Evolutionary conservation across 1,140 invertebrate species (phyloP).

Genomic region (Drosophila pandora): DNA sequence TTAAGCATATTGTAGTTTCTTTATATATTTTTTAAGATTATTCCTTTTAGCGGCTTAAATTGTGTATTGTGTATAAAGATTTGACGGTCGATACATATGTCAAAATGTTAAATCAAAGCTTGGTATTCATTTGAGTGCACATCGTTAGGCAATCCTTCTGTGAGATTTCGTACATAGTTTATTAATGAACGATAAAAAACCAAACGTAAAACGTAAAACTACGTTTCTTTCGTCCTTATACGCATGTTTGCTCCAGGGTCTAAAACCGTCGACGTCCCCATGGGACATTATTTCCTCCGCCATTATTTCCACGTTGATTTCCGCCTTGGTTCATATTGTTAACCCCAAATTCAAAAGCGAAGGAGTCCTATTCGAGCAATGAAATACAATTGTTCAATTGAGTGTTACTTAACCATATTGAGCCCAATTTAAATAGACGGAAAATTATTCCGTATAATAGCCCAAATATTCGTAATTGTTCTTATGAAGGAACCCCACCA

Average conservation of each 20-base stretch:
- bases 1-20: neutral
- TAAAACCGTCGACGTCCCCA: conserved; percentile 83
- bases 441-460: conserved; percentile 2
- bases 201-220: conserved; percentile 21
- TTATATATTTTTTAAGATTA: conserved; percentile 6
- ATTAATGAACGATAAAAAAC: conserved; percentile 14
- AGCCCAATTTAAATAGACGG: conserved; percentile 10
- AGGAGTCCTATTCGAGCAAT: conserved; percentile 75
- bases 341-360: conserved; percentile 83
- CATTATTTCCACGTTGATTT: conserved; percentile 81
- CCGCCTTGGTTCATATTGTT: conserved; percentile 81
- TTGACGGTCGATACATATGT: conserved; percentile 31
- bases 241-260: conserved; percentile 34
- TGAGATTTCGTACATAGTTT: conserved; percentile 12
- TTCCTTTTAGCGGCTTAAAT: conserved; percentile 7
- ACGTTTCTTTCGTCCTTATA: conserved; percentile 13
- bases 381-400: conserved; percentile 75
- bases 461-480: conserved; percentile 1
- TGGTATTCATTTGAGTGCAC: conserved; percentile 14
- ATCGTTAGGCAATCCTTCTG: conserved; percentile 17
- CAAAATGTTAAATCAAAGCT: conserved; percentile 33
- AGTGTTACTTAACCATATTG: conserved; percentile 35
- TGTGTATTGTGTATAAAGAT: conserved; percentile 4
- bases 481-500: conserved; percentile 3
- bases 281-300: conserved; percentile 77